Evolutionary conservation across 1,140 invertebrate species (phyloP).

Genomic region (Drosophila pruinosa): DNA sequence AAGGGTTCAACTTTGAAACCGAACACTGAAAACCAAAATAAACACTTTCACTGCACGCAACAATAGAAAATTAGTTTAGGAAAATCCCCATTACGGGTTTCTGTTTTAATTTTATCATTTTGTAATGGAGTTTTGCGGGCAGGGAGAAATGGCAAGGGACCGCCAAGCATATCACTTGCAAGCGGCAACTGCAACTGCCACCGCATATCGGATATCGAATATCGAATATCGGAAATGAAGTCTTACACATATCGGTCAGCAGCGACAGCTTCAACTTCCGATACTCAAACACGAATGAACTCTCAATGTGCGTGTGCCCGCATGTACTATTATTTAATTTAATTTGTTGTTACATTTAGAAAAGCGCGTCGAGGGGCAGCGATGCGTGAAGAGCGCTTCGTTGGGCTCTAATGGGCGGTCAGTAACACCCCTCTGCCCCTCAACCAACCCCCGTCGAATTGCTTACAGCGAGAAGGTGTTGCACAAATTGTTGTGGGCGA

Average conservation of each 20-base stretch:
- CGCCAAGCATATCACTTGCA: background rate
- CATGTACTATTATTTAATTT: conserved; percentile 72
- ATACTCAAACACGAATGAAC: background rate
- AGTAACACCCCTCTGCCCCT: background rate
- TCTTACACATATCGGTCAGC: conserved; percentile 15
- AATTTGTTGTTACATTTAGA: conserved; percentile 73
- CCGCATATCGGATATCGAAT: background rate
- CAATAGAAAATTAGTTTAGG: conserved; percentile 67
- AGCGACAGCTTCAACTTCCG: background rate
- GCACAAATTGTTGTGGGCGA: conserved; percentile 35
- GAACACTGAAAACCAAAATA: conserved; percentile 21
- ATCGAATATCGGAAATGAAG: conserved; percentile 2
- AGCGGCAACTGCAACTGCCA: background rate
- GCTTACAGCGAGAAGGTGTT: conserved; percentile 15
- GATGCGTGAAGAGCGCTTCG: conserved; percentile 64
- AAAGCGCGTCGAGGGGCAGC: conserved; percentile 47
- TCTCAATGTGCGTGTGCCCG: conserved; percentile 40
- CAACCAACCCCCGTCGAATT: background rate
- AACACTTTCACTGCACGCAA: conserved; percentile 73
- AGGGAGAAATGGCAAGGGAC: background rate
- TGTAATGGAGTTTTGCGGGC: background rate
- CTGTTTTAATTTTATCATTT: background rate
- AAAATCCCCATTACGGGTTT: conserved; percentile 49
- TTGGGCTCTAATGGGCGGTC: conserved; percentile 39
- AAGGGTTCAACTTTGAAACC: conserved; percentile 46